phyloP scores from a whole-genome alignment of 2,888 invertebrate genomes.

The Imbricaverruca yamaguchii region DNA sequence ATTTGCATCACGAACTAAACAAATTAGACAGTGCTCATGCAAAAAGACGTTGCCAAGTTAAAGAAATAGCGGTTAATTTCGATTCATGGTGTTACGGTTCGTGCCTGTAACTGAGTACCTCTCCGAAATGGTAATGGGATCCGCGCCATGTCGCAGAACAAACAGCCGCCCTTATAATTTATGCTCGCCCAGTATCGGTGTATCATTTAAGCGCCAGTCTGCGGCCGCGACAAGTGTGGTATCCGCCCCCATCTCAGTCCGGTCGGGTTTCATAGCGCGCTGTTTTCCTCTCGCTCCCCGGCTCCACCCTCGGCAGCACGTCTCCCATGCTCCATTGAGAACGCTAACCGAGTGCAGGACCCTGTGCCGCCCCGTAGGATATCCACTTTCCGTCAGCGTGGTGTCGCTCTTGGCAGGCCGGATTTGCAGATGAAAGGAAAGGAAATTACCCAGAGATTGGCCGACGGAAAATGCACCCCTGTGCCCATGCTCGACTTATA shows the following conservation, averaged over 20 bases:
- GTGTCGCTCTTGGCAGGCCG: neutral
- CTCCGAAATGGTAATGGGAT: neutral
- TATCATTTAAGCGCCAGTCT: neutral
- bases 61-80: neutral
- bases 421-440: neutral
- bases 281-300: neutral
- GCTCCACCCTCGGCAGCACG: neutral
- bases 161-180: neutral
- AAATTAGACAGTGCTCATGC: neutral
- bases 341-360: slow-evolving; percentile 6
- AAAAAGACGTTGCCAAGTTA: neutral
- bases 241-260: neutral
- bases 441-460: no score
- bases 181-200: neutral
- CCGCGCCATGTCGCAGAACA: neutral
- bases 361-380: neutral
- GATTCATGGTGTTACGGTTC: neutral
- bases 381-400: neutral
- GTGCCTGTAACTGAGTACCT: neutral
- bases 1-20: neutral
- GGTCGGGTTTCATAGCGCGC: neutral
- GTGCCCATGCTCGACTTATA: no score
- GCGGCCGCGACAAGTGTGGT: neutral
- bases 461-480: no score
- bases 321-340: neutral